A percentile compares a stretch with the other conserved stretches of the same genome.
phyloP scores from a whole-genome alignment of 2,888 invertebrate species.

The Alloscopus bannaensis region DNA sequence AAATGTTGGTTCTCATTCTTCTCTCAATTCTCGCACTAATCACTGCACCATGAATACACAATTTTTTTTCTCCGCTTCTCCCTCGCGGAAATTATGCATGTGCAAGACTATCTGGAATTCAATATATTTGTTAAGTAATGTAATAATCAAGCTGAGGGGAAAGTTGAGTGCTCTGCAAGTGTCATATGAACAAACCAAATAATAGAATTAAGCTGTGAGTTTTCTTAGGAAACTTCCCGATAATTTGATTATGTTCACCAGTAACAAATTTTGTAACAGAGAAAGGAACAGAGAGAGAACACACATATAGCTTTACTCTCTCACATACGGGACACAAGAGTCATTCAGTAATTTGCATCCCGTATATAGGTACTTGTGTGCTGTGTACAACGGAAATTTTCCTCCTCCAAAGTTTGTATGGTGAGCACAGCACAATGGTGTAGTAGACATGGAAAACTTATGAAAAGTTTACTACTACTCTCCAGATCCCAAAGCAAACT shows the following conservation, averaged over 20 bases:
- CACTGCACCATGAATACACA: not conserved
- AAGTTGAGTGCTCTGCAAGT: not conserved
- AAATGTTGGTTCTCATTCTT: too few species aligned
- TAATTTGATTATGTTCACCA: conserved; percentile 34
- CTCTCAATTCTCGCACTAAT: too few species aligned
- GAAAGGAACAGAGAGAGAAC: not conserved
- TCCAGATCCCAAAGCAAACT: too few species aligned
- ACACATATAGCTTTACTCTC: conserved; percentile 5
- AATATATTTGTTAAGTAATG: conserved; percentile 22
- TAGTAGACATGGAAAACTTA: too few species aligned
- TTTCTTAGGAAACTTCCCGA: conserved; percentile 40
- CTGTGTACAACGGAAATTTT: too few species aligned
- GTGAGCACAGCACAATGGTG: too few species aligned
- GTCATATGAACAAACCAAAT: conserved; percentile 30
- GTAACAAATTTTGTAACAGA: conserved; percentile 13
- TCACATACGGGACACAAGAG: not conserved
- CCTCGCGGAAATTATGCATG: too few species aligned
- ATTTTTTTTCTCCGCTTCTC: not conserved
- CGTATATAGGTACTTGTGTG: too few species aligned
- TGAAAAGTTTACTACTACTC: too few species aligned
- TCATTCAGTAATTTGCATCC: conserved; percentile 15
- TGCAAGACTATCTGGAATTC: conserved; percentile 5
- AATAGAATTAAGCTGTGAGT: conserved; percentile 52
- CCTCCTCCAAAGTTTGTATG: too few species aligned
- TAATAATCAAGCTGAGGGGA: not conserved